Evolutionary conservation across 2,113 vertebrate species (phyloP).

Genomic region (Corythoichthys intestinalis): DNA sequence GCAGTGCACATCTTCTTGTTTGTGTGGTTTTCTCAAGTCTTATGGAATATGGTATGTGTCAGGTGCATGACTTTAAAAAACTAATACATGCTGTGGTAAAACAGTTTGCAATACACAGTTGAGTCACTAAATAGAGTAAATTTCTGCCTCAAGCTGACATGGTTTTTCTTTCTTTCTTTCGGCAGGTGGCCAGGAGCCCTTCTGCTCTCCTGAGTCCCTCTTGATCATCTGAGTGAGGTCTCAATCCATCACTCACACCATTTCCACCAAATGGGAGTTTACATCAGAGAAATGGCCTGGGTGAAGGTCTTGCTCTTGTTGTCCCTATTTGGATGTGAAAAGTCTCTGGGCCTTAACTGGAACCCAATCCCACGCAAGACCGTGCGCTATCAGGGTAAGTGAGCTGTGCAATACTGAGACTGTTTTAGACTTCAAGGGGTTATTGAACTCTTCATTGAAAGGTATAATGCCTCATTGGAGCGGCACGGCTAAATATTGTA

Average conservation of each 20-base stretch:
- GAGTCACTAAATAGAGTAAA: conserved; percentile 35
- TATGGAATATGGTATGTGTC: not conserved
- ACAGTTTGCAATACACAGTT: conserved; percentile 39
- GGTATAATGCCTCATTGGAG: not conserved
- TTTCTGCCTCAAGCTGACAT: conserved; percentile 35
- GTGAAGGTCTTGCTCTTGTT: conserved; percentile 67
- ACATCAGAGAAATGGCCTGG: conserved; percentile 59
- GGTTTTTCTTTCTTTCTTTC: conserved; percentile 21
- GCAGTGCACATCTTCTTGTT: not conserved
- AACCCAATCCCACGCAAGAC: conserved; percentile 77
- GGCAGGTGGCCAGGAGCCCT: conserved; percentile 40
- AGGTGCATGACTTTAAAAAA: not conserved
- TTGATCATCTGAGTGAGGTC: conserved; percentile 33
- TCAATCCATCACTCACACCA: conserved; percentile 24
- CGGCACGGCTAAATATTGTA: not conserved
- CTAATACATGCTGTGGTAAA: conserved; percentile 17
- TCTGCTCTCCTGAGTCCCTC: conserved; percentile 21
- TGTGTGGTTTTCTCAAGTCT: not conserved
- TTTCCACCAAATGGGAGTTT: conserved; percentile 31
- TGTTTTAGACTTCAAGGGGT: not conserved
- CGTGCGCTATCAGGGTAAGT: conserved; percentile 72
- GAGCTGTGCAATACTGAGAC: not conserved
- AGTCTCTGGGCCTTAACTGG: conserved; percentile 71
- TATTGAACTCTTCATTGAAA: not conserved
- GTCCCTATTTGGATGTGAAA: conserved; percentile 66